These are phyloP conservation scores for Tipula confusa DNA, from an alignment of 2,888 invertebrate species.

Conservation along the genomic window DNA sequence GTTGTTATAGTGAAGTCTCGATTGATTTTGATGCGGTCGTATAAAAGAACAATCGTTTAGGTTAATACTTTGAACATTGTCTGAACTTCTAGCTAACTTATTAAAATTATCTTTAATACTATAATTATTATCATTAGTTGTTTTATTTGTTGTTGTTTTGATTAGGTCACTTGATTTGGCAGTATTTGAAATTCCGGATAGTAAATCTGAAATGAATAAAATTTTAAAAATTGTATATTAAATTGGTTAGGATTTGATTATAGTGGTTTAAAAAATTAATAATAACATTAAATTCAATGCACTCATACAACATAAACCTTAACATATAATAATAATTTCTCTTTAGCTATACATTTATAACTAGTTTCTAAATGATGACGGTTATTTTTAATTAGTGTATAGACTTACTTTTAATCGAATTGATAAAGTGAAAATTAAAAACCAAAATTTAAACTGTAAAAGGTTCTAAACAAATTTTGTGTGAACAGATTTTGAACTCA, in stretches of 20 bases:
- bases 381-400: background rate
- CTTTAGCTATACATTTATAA: background rate
- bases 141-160: background rate
- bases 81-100: background rate
- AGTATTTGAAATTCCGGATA: slow-evolving; percentile 46
- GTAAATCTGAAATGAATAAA: background rate
- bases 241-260: background rate
- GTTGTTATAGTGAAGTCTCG: background rate
- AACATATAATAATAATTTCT: background rate
- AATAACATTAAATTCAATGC: background rate
- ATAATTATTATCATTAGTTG: background rate
- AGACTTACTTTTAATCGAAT: no score
- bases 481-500: no score
- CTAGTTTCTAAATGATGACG: background rate
- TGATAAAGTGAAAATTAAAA: background rate
- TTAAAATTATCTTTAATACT: background rate
- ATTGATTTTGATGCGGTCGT: background rate
- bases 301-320: background rate
- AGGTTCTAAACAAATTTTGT: no score
- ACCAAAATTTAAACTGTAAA: no score
- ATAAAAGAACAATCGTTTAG: background rate
- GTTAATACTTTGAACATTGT: background rate
- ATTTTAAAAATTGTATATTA: background rate
- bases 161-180: slow-evolving; percentile 40
- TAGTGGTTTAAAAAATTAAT: background rate